phyloP scores from a whole-genome alignment of 2,113 vertebrate genomes.

The Rattus rattus region DNA sequence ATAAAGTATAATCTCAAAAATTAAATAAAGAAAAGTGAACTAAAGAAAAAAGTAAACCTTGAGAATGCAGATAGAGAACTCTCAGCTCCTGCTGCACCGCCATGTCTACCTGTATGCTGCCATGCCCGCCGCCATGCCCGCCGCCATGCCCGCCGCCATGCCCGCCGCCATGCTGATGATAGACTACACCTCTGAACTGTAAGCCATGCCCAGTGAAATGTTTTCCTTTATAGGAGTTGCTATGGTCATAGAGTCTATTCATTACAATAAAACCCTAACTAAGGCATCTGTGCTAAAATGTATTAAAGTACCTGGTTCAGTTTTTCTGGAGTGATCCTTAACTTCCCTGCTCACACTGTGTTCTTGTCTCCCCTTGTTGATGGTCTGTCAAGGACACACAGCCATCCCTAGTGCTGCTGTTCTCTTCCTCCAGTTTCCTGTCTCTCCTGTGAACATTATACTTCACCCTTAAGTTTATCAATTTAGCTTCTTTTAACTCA shows the following conservation, averaged over 20 bases:
- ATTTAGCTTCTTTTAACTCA: background rate
- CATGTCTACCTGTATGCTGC: background rate
- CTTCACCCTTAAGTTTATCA: background rate
- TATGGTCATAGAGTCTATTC: background rate
- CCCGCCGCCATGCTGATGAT: background rate
- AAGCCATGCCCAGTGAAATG: background rate
- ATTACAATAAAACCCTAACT: background rate
- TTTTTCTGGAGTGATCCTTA: constrained; percentile 35
- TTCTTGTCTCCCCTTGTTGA: background rate
- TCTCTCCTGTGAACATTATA: background rate
- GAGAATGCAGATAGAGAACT: background rate
- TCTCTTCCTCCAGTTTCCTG: background rate
- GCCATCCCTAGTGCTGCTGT: background rate
- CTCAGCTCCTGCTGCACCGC: background rate
- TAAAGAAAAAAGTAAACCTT: background rate
- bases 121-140: background rate
- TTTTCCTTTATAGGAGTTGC: background rate
- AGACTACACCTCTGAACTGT: background rate
- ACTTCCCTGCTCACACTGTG: background rate
- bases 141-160: background rate
- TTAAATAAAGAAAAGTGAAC: background rate
- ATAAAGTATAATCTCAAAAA: background rate
- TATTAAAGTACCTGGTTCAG: constrained; percentile 3
- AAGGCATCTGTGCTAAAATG: background rate
- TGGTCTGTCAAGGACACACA: background rate